phyloP scores from a whole-genome alignment of 2,113 vertebrate genomes.

The Eidolon helvum region DNA sequence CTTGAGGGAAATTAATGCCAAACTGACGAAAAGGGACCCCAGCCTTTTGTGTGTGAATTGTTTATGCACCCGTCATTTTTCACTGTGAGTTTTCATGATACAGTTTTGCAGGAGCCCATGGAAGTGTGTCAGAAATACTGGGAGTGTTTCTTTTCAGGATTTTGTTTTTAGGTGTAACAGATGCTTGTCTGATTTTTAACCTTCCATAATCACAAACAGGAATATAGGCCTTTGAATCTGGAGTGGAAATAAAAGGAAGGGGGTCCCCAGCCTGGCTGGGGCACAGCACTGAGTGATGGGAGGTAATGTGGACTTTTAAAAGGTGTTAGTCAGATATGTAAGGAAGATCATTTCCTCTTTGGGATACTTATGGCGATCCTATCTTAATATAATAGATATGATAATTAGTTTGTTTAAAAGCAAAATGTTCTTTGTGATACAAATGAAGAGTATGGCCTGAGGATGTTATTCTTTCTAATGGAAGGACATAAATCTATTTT shows the following conservation, averaged over 20 bases:
- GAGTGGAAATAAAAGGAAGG: constrained; percentile 74
- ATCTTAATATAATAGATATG: constrained; percentile 77
- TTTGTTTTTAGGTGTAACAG: constrained; percentile 68
- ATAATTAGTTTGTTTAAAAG: constrained; percentile 84
- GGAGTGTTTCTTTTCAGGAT: constrained; percentile 68
- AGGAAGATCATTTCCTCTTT: constrained; percentile 77
- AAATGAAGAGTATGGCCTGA: constrained; percentile 86
- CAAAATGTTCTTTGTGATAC: constrained; percentile 85
- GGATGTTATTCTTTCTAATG: constrained; percentile 90
- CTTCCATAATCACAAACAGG: constrained; percentile 73
- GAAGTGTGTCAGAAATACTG: constrained; percentile 66
- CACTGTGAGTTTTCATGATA: constrained; percentile 84
- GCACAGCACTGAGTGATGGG: constrained; percentile 72
- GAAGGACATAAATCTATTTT: constrained; percentile 91
- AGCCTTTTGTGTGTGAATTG: constrained; percentile 77
- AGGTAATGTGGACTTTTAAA: constrained; percentile 54
- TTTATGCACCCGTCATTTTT: constrained; percentile 78
- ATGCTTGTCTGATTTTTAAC: constrained; percentile 79
- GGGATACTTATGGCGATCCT: constrained; percentile 76
- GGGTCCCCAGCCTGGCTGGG: constrained; percentile 67
- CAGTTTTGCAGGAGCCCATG: constrained; percentile 70
- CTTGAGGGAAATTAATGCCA: constrained; percentile 79
- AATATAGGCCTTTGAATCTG: constrained; percentile 78
- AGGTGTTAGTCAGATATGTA: constrained; percentile 63
- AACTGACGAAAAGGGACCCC: constrained; percentile 80